Evolutionary conservation across 2,888 invertebrate species (phyloP).

Genomic region (Parnassius apollo): DNA sequence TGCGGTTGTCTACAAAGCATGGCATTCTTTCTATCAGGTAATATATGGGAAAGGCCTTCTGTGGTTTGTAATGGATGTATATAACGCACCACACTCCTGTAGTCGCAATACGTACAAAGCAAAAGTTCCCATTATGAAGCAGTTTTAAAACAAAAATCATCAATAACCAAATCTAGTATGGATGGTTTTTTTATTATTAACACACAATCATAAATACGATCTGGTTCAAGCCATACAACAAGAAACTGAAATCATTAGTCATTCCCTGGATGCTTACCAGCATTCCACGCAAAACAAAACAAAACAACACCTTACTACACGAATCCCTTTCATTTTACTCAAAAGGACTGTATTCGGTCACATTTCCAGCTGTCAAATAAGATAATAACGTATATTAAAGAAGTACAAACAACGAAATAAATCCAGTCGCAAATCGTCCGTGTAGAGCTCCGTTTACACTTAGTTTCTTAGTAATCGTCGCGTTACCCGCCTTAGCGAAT

Average conservation of each 20-base stretch:
- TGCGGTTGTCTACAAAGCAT: too few relatives aligned
- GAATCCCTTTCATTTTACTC: not conserved
- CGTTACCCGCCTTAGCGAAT: slow-evolving; percentile 59
- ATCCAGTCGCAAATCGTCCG: slow-evolving; percentile 42
- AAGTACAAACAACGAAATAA: slow-evolving; percentile 28
- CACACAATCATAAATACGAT: not conserved
- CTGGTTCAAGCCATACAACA: slow-evolving; percentile 2
- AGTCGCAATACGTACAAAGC: too few relatives aligned
- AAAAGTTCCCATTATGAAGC: too few relatives aligned
- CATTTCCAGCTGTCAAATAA: slow-evolving; percentile 43
- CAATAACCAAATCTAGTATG: too few relatives aligned
- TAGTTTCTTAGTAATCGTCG: slow-evolving; percentile 64
- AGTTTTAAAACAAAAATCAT: too few relatives aligned
- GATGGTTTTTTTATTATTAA: too few relatives aligned
- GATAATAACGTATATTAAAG: slow-evolving; percentile 23
- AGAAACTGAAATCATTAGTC: not conserved
- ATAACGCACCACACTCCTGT: too few relatives aligned
- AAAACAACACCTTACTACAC: not conserved
- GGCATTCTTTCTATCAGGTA: too few relatives aligned
- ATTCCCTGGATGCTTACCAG: slow-evolving; percentile 7
- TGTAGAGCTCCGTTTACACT: slow-evolving; percentile 50
- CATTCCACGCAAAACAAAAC: slow-evolving; percentile 8
- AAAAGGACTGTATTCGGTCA: slow-evolving; percentile 34
- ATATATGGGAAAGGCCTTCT: too few relatives aligned
- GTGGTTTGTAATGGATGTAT: too few relatives aligned